A percentile compares a stretch with the other conserved stretches of the same genome.
phyloP scores from a whole-genome alignment of 92 coral and sea anemone genomes.

The Palythoa grandis region DNA sequence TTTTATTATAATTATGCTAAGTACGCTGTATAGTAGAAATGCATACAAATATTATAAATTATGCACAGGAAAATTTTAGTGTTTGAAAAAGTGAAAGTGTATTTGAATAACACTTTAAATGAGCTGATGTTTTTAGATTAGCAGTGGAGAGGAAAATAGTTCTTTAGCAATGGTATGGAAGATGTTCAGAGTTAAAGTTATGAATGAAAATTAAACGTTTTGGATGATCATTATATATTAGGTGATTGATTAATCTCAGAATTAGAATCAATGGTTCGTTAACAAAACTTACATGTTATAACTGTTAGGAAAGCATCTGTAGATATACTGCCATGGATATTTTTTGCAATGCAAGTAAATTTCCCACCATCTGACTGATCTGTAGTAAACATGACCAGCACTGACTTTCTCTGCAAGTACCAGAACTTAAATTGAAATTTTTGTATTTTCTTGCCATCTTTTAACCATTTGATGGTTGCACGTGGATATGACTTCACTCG shows the following conservation, averaged over 20 bases:
- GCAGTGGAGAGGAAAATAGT: too few species aligned
- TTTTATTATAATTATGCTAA: too few species aligned
- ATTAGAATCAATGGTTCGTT: background rate
- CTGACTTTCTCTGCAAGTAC: background rate
- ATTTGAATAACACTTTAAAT: too few species aligned
- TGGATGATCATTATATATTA: background rate
- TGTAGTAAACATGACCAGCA: conserved; percentile 46
- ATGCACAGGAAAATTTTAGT: too few species aligned
- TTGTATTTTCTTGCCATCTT: conserved; percentile 43
- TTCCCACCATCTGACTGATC: conserved; percentile 65
- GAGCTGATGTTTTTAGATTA: too few species aligned
- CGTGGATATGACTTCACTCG: conserved; percentile 56
- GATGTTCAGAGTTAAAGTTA: too few species aligned
- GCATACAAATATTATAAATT: too few species aligned
- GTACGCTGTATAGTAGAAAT: too few species aligned
- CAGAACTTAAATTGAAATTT: background rate
- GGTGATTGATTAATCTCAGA: background rate
- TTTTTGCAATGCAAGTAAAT: conserved; percentile 72
- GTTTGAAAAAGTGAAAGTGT: too few species aligned
- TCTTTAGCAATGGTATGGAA: too few species aligned
- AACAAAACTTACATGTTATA: conserved; percentile 50
- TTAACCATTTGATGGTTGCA: conserved; percentile 72
- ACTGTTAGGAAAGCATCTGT: conserved; percentile 68
- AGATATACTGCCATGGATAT: conserved; percentile 56
- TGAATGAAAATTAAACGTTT: background rate